Evolutionary conservation across 2,797 vertebrate genomes (phyloP), one percentile per base, ranked within the genome.

Genomic region (Notolabrus celidotus): DNA sequence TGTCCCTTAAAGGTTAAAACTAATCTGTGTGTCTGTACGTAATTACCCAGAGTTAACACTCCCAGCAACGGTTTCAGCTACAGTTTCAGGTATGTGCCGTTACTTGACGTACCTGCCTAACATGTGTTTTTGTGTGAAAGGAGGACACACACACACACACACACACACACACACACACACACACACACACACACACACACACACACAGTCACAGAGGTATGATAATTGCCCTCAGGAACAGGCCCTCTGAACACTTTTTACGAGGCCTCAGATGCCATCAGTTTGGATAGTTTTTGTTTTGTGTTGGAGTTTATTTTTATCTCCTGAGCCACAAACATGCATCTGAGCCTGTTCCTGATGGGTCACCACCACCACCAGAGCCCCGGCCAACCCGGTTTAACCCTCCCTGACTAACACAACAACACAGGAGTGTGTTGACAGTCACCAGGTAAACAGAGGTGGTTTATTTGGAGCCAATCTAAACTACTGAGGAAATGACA

Each of bases 81-180:
- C 19, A 22, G 61, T 54, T 41, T 72, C 56, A 61, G 88, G 88
- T 91, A 91, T 92, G 89, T 86, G 89, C 88, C 83, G 89, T 86
- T 92, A 92, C 89, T 83, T 82, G 92, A 88, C 81, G 52, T 89
- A 89, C 93, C 86, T 86, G 93, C 85, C 89, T 34, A 57, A 80
- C 86, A 55, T 83, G 89, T 89, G 71, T 56, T 47, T 51, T 38
- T 45, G 20, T 66, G 39, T 67, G 29, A 34, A 38, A 12, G 5
- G 3, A 9, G 3, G 4, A 53, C 57, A 15, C 63, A 15, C 68
- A 42, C 51, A 31, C 49, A 45, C 45, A 62, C 25, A 9, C 50
- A 41, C 68, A 42, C 51, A 36, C 49, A 45, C 45, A 62, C 25
- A 9, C 46, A 36, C 10, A 14, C 34, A 36, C 34, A 36, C 10